Percentiles rank a stretch among this genome's conserved stretches.
Conservation (phyloP, 2,797 vertebrate species). For the Artibeus lituratus region DNA sequence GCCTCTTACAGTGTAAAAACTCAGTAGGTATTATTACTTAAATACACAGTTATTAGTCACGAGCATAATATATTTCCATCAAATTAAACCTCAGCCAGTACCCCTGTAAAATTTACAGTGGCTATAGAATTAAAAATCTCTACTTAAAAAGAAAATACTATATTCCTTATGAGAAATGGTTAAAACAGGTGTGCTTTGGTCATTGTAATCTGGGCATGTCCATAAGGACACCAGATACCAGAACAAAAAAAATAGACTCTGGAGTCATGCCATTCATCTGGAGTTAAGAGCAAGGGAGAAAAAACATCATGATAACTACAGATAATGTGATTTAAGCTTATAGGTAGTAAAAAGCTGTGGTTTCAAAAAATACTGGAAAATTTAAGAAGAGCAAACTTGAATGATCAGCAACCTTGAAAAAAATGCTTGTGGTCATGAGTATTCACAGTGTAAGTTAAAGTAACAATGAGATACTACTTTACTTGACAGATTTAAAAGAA, state of each 20-base stretch:
- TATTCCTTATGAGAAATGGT: not conserved
- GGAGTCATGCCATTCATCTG: not conserved
- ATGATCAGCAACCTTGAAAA: not conserved
- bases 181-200: not conserved
- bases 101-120: not conserved
- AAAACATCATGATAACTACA: not conserved
- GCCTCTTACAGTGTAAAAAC: not conserved
- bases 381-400: not conserved
- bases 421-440: not conserved
- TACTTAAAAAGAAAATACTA: not conserved
- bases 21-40: not conserved
- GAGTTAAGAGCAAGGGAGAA: not conserved
- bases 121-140: not conserved
- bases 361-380: constrained; percentile 7
- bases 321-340: not conserved
- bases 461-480: not conserved
- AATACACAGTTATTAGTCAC: not conserved
- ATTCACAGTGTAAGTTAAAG: not conserved
- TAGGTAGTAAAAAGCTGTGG: not conserved
- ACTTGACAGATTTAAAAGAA: not conserved
- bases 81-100: not conserved
- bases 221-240: not conserved
- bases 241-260: not conserved
- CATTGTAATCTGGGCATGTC: not conserved
- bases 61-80: not conserved